These are phyloP conservation scores for Tupaia chinensis DNA, from an alignment of 2,113 vertebrate species.

Conservation along the genomic window DNA sequence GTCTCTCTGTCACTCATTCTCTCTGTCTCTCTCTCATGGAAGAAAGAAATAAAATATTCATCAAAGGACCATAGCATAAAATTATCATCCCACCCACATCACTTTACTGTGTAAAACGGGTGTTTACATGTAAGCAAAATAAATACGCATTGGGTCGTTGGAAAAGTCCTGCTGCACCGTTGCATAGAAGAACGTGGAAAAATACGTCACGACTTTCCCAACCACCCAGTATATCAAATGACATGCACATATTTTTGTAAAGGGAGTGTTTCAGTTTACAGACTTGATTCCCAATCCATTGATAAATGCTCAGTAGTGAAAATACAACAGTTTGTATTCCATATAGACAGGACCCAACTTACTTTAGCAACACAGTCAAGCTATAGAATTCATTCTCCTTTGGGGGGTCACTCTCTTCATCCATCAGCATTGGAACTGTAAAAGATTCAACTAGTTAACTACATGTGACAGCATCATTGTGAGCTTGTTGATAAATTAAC, in stretches of 20 bases:
- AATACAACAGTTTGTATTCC: not conserved
- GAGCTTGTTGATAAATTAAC: conserved; percentile 1
- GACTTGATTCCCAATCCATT: not conserved
- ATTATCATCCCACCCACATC: not conserved
- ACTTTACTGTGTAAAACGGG: not conserved
- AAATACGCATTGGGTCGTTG: not conserved
- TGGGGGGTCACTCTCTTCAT: conserved; percentile 23
- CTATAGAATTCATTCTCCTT: not conserved
- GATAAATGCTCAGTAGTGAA: conserved; percentile 45
- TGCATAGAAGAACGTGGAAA: too few species aligned
- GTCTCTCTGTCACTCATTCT: too few species aligned
- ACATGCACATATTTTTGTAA: not conserved
- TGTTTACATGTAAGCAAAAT: not conserved
- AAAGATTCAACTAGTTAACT: conserved; percentile 43
- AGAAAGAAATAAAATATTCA: not conserved
- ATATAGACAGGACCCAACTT: not conserved
- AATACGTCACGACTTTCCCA: too few species aligned
- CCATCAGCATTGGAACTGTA: not conserved
- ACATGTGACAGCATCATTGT: not conserved
- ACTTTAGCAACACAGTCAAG: not conserved
- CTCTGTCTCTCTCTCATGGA: too few species aligned
- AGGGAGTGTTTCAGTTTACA: not conserved
- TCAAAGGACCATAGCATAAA: not conserved
- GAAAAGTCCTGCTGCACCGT: too few species aligned
- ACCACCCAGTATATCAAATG: not conserved